Evolutionary conservation across 1,140 invertebrate species (phyloP), one percentile per base, ranked within the genome.

Genomic region (Leptopilina clavipes): DNA sequence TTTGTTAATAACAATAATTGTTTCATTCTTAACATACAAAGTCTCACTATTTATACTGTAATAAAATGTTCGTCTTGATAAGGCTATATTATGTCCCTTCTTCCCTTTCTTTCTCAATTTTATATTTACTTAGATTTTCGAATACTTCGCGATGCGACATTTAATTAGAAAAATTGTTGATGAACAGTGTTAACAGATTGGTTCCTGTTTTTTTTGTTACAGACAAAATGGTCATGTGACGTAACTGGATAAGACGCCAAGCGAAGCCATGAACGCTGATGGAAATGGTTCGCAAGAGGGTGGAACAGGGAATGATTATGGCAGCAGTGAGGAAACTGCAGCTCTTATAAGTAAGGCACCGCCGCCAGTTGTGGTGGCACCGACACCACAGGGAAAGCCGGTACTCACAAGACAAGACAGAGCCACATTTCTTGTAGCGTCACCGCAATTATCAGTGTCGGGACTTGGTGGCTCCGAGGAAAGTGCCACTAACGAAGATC

Each of bases 361-460:
- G 44, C 88, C 91, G 40, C 89, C 91, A 77, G 91, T 91, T 74
- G 91, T 91, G 83, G 91, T 80, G 31, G 78, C 84, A 88, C 88
- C 82, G 85, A 85, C 77, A 70, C 75, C 73, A 72, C 89, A 84
- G 79, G 88, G 85, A 65, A 96, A 96, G 87, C 95, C 95, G 52
- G 94, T 96, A 31, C 91, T 96, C 74, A 95, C 95, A 91, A 92
- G 95, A 75, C 95, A 96, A 90, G 95, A 96, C 89, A 95, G 95
- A 76, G 95, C 95, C 10, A 94, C 94, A 56, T 93, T 93, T 82
- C 91, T 94, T 81, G 90, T 94, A 71, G 94, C 94, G 9, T 94
- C 95, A 82, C 91, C 95, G 22, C 94, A 95, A 85, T 90, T 96
- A 70, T 95, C 94, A 19, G 94, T 94, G 17, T 92, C 92, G 37